Base-by-base conservation (phyloP, 2,797 vertebrate genomes). In the Podarcis lilfordi region DNA sequence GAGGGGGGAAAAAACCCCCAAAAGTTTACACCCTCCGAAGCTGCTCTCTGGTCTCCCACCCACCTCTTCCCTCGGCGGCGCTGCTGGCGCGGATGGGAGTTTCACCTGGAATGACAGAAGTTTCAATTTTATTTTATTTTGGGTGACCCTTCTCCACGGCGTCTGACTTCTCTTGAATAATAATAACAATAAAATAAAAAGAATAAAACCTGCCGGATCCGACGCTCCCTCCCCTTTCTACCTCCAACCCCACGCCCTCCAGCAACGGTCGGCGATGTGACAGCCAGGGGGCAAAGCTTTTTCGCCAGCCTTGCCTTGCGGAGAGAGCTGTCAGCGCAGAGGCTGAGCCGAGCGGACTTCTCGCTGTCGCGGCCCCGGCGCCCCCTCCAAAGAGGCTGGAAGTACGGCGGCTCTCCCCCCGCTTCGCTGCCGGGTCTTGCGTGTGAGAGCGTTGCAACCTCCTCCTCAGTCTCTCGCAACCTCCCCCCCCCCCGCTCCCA, bases 231-330 rank as follows among this genome's bases (percentile, higher is more conserved):
- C 11, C 32, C 50, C 43, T 15, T 32, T 15, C 32, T 37, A 8
- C 61, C 45, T 68, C 50, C 55, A 35, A 85, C 86, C 79, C 84
- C 89, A 8, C 40, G 40, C 87, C 92, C 92, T 88, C 80, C 86
- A 90, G 87, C 92, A 89, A 93, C 93, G 95, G 94, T 89, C 86
- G 94, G 94, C 95, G 94, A 89, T 92, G 93, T 95, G 94, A 88
- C 93, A 68, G 76, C n/a, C 78, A 40, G 84, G 89, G 93, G 25
- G 35, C 88, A 74, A 82, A 71, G 78, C 91, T 88, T 89, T 88
- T 89, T 84, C 86, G 83, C 90, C 72, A 21, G 37, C 7, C 29
- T 29, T 71, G 19, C 55, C 59, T 29, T 21, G 81, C 55, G 13
- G 45, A 59, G 78, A 85, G 78, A 88, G 64, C 82, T 88, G 86